A percentile compares a stretch with the other conserved stretches of the same genome.
phyloP scores from a whole-genome alignment of 1,140 invertebrate species.

The Dolichoris vasculosae region DNA sequence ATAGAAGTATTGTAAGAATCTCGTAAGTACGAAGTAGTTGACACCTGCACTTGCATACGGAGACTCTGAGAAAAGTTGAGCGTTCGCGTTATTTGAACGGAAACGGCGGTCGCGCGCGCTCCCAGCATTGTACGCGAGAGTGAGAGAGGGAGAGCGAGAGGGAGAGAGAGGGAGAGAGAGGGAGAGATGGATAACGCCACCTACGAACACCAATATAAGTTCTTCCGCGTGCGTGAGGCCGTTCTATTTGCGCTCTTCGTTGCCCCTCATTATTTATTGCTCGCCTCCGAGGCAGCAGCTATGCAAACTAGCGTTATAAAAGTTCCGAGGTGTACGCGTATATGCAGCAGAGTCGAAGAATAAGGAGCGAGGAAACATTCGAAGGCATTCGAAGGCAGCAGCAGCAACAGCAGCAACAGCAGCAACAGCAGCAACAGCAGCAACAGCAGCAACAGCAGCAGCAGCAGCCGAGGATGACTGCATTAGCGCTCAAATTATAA shows the following conservation, averaged over 20 bases:
- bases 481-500: conserved; percentile 4
- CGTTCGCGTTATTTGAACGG: conserved; percentile 53
- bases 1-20: not conserved
- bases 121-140: conserved; percentile 55
- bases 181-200: conserved; percentile 40
- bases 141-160: too few species aligned
- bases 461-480: conserved; percentile 12
- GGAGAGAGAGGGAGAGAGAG: not conserved
- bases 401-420: too few species aligned
- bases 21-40: conserved; percentile 55
- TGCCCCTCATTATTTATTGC: conserved; percentile 56
- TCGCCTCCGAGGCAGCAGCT: conserved; percentile 40
- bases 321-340: not conserved
- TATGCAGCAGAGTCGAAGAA: not conserved
- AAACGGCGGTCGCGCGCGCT: conserved; percentile 53
- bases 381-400: not conserved
- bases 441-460: too few species aligned
- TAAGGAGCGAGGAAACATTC: not conserved
- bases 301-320: conserved; percentile 47
- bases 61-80: conserved; percentile 21
- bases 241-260: conserved; percentile 54
- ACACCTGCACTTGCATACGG: conserved; percentile 58
- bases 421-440: too few species aligned
- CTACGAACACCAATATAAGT: not conserved
- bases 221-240: conserved; percentile 23